Conservation (phyloP, 2,113 vertebrate species). For the Barnardius zonarius region DNA sequence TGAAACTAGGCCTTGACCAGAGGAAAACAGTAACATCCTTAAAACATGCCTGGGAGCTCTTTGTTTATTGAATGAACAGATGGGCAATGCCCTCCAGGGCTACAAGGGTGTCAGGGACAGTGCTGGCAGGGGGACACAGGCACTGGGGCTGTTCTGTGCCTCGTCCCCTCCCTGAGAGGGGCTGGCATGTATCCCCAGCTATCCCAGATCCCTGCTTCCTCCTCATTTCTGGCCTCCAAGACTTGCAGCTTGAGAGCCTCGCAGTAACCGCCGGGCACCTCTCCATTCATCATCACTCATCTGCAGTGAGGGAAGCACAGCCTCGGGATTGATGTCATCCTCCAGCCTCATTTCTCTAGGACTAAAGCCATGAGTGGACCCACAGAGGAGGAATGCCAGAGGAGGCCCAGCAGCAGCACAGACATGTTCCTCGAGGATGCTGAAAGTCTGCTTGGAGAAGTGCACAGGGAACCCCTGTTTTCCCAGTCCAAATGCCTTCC, state of each 20-base stretch:
- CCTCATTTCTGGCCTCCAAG: background rate
- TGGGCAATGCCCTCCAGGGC: background rate
- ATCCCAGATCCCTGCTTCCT: background rate
- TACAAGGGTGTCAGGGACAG: background rate
- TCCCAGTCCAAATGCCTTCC: background rate
- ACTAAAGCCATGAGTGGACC: background rate
- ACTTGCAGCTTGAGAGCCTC: background rate
- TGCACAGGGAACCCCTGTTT: background rate
- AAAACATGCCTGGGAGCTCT: background rate
- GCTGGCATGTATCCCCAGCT: background rate
- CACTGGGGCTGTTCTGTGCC: fast-evolving
- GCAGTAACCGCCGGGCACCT: background rate
- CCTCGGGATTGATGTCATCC: fast-evolving
- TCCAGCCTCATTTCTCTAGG: background rate
- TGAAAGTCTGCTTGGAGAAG: background rate
- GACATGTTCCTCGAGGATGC: background rate
- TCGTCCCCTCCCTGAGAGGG: background rate
- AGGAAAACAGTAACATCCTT: background rate
- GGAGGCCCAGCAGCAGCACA: background rate
- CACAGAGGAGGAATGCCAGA: background rate
- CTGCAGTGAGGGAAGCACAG: fast-evolving
- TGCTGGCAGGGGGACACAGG: background rate
- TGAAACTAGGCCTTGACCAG: background rate
- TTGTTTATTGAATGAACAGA: background rate
- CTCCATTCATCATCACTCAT: background rate